Evolutionary conservation across 1,140 invertebrate species (phyloP).

Genomic region (Plutomurus gul): DNA sequence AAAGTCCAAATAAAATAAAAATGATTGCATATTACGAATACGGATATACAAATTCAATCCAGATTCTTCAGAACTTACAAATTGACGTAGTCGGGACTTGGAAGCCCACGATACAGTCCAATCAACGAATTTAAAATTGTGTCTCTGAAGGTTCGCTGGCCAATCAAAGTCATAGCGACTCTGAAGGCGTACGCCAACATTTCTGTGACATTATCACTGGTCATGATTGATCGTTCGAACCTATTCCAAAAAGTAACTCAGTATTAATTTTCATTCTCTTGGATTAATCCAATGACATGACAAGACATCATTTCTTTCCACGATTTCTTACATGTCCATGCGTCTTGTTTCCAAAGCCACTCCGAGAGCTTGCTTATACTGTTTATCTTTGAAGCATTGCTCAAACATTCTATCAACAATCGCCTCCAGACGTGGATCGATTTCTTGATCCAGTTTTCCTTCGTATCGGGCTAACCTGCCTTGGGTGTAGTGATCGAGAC

Average conservation of each 20-base stretch:
- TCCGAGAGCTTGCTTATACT: constrained; percentile 91
- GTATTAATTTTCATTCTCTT: too few relatives aligned
- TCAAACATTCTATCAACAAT: constrained; percentile 98
- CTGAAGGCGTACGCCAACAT: constrained; percentile 95
- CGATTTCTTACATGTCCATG: constrained; percentile 84
- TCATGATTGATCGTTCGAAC: constrained; percentile 47
- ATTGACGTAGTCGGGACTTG: constrained; percentile 91
- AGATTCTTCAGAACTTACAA: constrained; percentile 64
- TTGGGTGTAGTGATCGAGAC: constrained; percentile 92
- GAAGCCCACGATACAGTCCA: constrained; percentile 80
- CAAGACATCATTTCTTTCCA: too few relatives aligned
- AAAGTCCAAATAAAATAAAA: neutral
- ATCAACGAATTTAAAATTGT: constrained; percentile 87
- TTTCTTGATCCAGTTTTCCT: constrained; percentile 66
- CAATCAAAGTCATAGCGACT: constrained; percentile 93
- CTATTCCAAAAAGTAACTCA: constrained; percentile 43
- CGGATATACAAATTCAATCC: neutral
- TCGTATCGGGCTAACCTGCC: constrained; percentile 66
- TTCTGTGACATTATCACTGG: constrained; percentile 76
- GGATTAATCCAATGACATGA: too few relatives aligned
- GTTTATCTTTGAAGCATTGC: constrained; percentile 83
- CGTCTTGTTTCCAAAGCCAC: constrained; percentile 92
- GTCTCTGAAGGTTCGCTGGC: constrained; percentile 89
- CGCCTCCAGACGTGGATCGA: constrained; percentile 86
- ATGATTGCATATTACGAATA: too few relatives aligned